These are phyloP conservation scores for Onychomys leucogaster DNA, from an alignment of 2,797 vertebrate species.

Conservation along the genomic window DNA sequence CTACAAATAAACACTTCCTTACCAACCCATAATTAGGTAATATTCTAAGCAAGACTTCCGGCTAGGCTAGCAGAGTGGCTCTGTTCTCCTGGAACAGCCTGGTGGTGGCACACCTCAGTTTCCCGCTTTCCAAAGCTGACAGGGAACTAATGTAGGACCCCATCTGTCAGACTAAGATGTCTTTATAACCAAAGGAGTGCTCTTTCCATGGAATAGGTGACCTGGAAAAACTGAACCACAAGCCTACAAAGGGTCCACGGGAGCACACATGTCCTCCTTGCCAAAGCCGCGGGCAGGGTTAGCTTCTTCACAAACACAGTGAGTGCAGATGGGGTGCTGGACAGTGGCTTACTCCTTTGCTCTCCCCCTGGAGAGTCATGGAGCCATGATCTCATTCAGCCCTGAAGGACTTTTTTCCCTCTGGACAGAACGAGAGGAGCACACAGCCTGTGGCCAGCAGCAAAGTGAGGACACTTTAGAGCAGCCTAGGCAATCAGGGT, in stretches of 20 bases:
- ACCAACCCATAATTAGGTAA: background rate
- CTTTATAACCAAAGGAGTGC: background rate
- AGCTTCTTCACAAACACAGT: accelerated
- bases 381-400: background rate
- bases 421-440: background rate
- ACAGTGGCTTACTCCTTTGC: background rate
- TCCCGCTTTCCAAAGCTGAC: background rate
- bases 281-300: background rate
- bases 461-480: background rate
- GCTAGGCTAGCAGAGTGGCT: background rate
- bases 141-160: background rate
- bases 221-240: background rate
- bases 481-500: background rate
- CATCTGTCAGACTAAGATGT: background rate
- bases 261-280: background rate
- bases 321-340: background rate
- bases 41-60: background rate
- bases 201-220: background rate
- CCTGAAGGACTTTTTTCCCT: background rate
- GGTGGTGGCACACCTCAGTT: background rate
- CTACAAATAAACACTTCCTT: background rate
- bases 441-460: background rate
- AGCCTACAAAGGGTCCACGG: background rate
- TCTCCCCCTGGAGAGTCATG: background rate
- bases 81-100: background rate